Percentiles rank a stretch among this genome's conserved stretches.
Conservation (phyloP, 1,140 invertebrate genomes). For the Euura lappo region DNA sequence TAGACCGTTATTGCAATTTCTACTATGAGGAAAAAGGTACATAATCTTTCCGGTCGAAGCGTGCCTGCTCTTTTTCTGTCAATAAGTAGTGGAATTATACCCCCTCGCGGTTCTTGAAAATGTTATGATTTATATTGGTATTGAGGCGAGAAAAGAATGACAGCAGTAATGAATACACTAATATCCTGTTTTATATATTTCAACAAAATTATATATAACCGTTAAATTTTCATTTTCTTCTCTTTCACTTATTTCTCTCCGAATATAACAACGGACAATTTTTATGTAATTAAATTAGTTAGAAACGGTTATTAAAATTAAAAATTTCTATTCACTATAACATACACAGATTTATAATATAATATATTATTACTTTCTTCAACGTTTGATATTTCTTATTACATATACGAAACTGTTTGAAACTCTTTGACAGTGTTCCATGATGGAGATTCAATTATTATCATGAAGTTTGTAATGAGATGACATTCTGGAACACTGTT, state of each 20-base stretch:
- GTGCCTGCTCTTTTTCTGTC: neutral
- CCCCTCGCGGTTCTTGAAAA: neutral
- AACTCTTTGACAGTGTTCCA: neutral
- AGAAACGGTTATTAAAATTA: slow-evolving; percentile 37
- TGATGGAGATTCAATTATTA: too few species aligned
- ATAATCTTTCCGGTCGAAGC: too few species aligned
- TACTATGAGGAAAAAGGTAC: too few species aligned
- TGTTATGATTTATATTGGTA: neutral
- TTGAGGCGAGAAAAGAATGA: neutral
- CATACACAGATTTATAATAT: slow-evolving; percentile 44
- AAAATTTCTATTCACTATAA: slow-evolving; percentile 47
- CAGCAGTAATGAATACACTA: neutral
- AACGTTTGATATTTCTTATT: slow-evolving; percentile 47
- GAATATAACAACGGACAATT: neutral
- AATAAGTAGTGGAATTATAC: neutral
- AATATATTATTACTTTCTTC: slow-evolving; percentile 39
- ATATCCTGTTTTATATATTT: neutral
- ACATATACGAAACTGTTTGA: neutral
- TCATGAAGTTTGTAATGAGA: too few species aligned
- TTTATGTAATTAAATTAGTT: neutral
- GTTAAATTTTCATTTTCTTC: neutral
- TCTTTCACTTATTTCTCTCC: neutral
- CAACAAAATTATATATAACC: neutral
- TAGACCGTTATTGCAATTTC: too few species aligned
- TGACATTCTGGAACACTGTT: too few species aligned